Conservation (phyloP, 2,113 vertebrate species). For the Galeopterus variegatus region DNA sequence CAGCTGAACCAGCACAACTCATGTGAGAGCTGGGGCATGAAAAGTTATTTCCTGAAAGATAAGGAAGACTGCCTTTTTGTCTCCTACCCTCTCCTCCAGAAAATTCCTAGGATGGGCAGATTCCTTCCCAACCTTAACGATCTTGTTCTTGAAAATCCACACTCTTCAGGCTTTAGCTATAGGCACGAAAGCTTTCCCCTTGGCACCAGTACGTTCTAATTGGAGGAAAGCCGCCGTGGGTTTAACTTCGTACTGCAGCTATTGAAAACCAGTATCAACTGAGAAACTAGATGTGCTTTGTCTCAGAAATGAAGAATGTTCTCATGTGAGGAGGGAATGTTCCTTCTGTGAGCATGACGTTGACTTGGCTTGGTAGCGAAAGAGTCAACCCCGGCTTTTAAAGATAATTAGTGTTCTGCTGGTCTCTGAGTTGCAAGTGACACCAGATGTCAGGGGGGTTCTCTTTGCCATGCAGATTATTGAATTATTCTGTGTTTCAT, state of each 20-base stretch:
- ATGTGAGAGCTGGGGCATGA: too few relatives aligned
- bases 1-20: not conserved
- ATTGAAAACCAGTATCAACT: not conserved
- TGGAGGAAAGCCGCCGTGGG: too few relatives aligned
- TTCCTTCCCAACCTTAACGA: not conserved
- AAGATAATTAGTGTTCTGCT: not conserved
- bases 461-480: not conserved
- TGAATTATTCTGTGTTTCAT: not conserved
- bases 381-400: not conserved
- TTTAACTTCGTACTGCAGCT: not conserved
- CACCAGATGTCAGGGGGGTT: not conserved
- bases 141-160: not conserved
- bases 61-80: not conserved
- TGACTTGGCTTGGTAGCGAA: not conserved
- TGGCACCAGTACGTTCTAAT: not conserved
- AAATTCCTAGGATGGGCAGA: not conserved
- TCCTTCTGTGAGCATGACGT: not conserved
- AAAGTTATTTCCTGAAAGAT: not conserved
- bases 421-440: not conserved
- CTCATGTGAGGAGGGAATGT: not conserved
- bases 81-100: not conserved
- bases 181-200: not conserved
- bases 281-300: not conserved
- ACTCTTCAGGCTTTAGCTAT: not conserved
- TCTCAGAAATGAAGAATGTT: not conserved